Evolutionary conservation across 1,140 invertebrate genomes (phyloP).

Genomic region (Caenorhabditis latens): DNA sequence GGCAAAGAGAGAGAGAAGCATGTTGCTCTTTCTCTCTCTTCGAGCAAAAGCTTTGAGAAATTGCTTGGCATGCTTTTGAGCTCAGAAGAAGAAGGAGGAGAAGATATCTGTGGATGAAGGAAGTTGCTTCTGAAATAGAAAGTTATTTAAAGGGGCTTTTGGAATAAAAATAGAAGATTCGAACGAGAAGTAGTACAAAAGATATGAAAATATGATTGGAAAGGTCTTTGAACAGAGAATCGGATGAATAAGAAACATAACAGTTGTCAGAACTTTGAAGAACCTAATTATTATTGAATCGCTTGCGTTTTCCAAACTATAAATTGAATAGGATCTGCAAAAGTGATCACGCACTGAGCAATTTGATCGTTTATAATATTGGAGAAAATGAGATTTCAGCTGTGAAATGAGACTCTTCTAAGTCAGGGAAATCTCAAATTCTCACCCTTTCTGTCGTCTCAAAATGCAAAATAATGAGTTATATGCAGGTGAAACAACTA

Average conservation of each 20-base stretch:
- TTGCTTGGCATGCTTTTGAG: slow-evolving; percentile 2
- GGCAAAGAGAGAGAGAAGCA: slow-evolving; percentile 10
- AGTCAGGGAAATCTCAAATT: background rate
- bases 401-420: background rate
- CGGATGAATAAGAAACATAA: too few relatives aligned
- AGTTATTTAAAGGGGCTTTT: slow-evolving; percentile 32
- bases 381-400: background rate
- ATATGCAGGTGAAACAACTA: too few relatives aligned
- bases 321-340: too few relatives aligned
- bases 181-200: background rate
- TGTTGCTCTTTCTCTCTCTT: slow-evolving; percentile 16
- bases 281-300: too few relatives aligned
- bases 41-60: slow-evolving; percentile 51
- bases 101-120: background rate
- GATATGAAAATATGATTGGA: background rate
- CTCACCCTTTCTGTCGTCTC: background rate
- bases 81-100: slow-evolving; percentile 14
- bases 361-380: too few relatives aligned
- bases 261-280: background rate
- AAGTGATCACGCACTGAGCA: background rate
- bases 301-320: too few relatives aligned
- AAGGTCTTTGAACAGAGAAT: too few relatives aligned
- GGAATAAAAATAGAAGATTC: background rate
- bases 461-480: background rate
- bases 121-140: slow-evolving; percentile 40